Evolutionary conservation across 2,113 vertebrate genomes (phyloP).

Genomic region (Isurus oxyrinchus): DNA sequence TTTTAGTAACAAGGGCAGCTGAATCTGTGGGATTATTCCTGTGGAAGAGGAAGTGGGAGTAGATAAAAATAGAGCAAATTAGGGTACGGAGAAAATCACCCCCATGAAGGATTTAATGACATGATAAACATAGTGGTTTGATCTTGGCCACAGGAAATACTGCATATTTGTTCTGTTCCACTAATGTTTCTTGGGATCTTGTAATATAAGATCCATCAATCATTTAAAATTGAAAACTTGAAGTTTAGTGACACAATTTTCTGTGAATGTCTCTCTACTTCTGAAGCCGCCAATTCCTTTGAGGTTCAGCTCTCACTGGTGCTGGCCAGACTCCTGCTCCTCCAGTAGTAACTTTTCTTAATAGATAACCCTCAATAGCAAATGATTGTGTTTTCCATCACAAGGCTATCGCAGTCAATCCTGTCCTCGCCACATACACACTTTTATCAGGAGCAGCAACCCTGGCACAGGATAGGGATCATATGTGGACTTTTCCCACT

Average conservation of each 20-base stretch:
- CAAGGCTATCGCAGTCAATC: neutral
- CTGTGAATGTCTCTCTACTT: neutral
- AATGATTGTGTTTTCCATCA: neutral
- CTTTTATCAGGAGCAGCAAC: neutral
- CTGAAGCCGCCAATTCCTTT: neutral
- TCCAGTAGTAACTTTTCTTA: neutral
- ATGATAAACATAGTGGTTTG: neutral
- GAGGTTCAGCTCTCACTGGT: neutral
- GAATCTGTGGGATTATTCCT: neutral
- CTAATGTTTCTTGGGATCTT: neutral
- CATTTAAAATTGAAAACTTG: neutral
- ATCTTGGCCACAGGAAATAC: neutral
- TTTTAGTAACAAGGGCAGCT: neutral
- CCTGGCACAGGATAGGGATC: neutral
- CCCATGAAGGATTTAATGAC: neutral
- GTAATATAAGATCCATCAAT: neutral
- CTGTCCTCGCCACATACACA: neutral
- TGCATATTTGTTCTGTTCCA: neutral
- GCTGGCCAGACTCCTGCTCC: neutral
- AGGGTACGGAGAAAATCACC: too few relatives aligned
- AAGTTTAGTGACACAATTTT: neutral
- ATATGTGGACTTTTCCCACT: neutral
- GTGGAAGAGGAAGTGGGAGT: neutral
- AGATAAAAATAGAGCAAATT: neutral
- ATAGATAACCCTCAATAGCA: neutral